Base-by-base conservation (phyloP, 2,113 vertebrate genomes). In the Apteryx mantelli region DNA sequence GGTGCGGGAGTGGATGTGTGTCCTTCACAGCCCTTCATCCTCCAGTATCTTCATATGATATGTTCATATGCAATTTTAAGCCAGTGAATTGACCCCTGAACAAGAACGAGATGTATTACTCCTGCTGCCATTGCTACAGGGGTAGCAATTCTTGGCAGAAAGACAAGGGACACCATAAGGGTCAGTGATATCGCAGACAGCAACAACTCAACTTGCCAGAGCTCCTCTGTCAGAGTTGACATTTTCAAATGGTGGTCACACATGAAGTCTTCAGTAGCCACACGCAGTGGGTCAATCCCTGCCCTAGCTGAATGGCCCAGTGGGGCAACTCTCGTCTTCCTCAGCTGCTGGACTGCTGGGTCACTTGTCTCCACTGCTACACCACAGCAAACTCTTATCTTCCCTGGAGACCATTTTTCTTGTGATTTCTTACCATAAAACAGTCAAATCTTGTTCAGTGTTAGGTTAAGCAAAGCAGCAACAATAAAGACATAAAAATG, bases 371-470 rank as follows among this genome's bases (percentile, higher is more conserved):
- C 10, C 17, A 13, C 25, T 80, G 44, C 34, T 74, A 30, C 7
- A 9, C 30, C 30, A 70, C 44, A 36, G 63, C 26, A 75, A n/a
- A 68, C 22, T 71, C n/a, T 22, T 80, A 22, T 34, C 50, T 78
- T 58, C 30, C 55, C 58, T 11, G 73, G 55, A 60, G 19, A 17
- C 44, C 11, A 22, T 93, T 82, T 81, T 75, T 42, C 34, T 25
- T 20, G 4, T 34, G 42, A 84, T 92, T 95, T 91, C 69, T 80
- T 83, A 66, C n/a, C 65, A 79, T 84, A 97, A 97, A 95, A 46
- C 76, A 81, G 85, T 64, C 79, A 93, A 91, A 61, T n/a, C 13
- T 71, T 5, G 13, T 21, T 91, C 73, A 56, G 46, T 48, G 52
- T 65, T 85, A 73, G 65, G 55, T 89, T 80, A 88, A 91, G 55